Percentiles rank a stretch among this genome's conserved stretches.
Evolutionary conservation across 1,140 invertebrate species (phyloP).

Genomic region (Sarcophaga bullata): DNA sequence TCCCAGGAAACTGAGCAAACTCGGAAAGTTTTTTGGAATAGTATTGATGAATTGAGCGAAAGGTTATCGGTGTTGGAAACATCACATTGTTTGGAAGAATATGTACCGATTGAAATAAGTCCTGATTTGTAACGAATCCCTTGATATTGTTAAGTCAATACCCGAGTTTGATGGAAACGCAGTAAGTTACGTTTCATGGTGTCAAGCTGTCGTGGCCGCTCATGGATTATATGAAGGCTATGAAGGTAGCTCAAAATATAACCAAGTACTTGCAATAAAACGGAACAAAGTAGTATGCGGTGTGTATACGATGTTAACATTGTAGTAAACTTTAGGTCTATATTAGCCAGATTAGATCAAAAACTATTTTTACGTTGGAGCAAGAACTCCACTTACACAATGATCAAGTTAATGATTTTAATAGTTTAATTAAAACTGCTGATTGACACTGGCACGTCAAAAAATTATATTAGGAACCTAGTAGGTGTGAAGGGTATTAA

Average conservation of each 20-base stretch:
- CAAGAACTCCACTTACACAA: constrained; percentile 47
- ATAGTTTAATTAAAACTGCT: too few relatives aligned
- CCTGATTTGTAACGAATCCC: constrained; percentile 37
- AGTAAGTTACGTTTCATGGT: constrained; percentile 44
- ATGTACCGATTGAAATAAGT: constrained; percentile 34
- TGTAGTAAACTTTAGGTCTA: constrained; percentile 47
- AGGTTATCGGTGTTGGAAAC: neutral
- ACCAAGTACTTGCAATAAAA: constrained; percentile 41
- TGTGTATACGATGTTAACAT: constrained; percentile 43
- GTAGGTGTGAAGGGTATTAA: neutral
- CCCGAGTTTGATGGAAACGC: constrained; percentile 45
- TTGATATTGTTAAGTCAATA: constrained; percentile 46
- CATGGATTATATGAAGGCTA: constrained; percentile 40
- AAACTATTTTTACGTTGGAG: constrained; percentile 46
- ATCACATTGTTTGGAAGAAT: neutral
- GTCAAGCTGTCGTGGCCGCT: constrained; percentile 40
- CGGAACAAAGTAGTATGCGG: constrained; percentile 44
- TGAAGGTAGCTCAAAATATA: constrained; percentile 43
- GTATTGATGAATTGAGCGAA: neutral
- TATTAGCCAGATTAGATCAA: constrained; percentile 47
- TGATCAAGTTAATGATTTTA: too few relatives aligned
- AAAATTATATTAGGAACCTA: neutral
- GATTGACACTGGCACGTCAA: neutral
- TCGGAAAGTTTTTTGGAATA: neutral
- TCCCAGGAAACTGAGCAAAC: neutral